phyloP scores from a whole-genome alignment of 1,140 invertebrate species.

The Drosophila ironensis region DNA sequence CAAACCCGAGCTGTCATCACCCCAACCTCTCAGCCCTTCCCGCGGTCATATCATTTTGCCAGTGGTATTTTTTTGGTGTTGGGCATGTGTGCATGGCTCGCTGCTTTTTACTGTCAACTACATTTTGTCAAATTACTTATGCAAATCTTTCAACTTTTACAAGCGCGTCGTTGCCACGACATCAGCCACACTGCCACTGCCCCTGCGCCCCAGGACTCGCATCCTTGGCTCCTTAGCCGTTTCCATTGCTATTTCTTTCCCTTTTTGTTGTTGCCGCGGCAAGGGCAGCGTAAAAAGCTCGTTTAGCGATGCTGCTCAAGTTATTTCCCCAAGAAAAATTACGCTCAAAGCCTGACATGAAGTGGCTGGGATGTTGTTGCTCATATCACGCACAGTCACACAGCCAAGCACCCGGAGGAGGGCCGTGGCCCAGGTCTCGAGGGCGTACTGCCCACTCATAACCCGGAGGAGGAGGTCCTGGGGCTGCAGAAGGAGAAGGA shows the following conservation, averaged over 20 bases:
- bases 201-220: neutral
- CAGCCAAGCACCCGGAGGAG: neutral
- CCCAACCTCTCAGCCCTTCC: neutral
- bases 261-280: conserved; percentile 3
- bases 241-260: neutral
- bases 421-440: conserved; percentile 5
- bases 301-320: conserved; percentile 53
- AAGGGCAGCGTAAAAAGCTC: conserved; percentile 60
- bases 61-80: conserved; percentile 41
- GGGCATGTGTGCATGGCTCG: conserved; percentile 47
- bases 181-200: conserved; percentile 24
- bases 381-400: conserved; percentile 61
- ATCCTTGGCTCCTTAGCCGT: neutral
- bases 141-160: conserved; percentile 81
- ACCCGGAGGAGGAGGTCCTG: conserved; percentile 9
- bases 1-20: conserved; percentile 24
- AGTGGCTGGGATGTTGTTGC: conserved; percentile 48
- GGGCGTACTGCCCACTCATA: conserved; percentile 40
- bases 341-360: conserved; percentile 69
- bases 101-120: conserved; percentile 77
- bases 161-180: conserved; percentile 71
- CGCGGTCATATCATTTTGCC: conserved; percentile 51
- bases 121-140: conserved; percentile 81
- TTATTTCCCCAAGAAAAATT: conserved; percentile 54
- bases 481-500: too few relatives aligned